phyloP scores from a whole-genome alignment of 2,888 invertebrate genomes.

The Spilosoma lubricipeda region DNA sequence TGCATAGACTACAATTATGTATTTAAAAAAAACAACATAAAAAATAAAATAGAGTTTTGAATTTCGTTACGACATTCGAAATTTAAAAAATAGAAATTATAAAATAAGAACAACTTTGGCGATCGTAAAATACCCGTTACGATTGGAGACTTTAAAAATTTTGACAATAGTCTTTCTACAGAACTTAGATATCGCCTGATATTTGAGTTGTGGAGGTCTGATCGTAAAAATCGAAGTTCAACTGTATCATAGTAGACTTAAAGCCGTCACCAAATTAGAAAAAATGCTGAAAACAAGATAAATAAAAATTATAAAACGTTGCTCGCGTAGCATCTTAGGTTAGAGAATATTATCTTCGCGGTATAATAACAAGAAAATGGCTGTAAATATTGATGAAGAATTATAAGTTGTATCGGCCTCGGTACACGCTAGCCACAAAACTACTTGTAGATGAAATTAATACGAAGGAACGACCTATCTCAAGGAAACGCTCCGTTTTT shows the following conservation, averaged over 20 bases:
- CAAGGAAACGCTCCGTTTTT: conserved; percentile 33
- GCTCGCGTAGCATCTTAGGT: not conserved
- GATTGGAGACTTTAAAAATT: not conserved
- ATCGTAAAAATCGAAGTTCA: too few species aligned
- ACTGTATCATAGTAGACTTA: too few species aligned
- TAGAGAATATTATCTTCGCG: conserved; percentile 11
- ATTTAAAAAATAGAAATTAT: too few species aligned
- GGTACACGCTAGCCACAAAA: conserved; percentile 52
- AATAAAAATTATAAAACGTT: not conserved
- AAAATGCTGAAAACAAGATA: too few species aligned
- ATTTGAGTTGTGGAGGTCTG: too few species aligned
- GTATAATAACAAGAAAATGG: conserved; percentile 47
- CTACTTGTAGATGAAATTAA: conserved; percentile 40
- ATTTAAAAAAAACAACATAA: not conserved
- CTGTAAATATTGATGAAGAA: conserved; percentile 53
- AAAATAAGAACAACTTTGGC: too few species aligned
- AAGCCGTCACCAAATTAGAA: too few species aligned
- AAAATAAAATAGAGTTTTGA: not conserved
- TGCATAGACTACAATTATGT: not conserved
- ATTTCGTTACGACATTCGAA: not conserved
- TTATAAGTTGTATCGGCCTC: conserved; percentile 49
- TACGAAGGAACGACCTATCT: conserved; percentile 45
- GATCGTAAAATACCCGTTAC: too few species aligned
- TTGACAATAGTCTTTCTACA: too few species aligned
- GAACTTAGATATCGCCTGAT: too few species aligned